phyloP scores from a whole-genome alignment of 1,140 invertebrate species.

The Brachionus paranguensis region DNA sequence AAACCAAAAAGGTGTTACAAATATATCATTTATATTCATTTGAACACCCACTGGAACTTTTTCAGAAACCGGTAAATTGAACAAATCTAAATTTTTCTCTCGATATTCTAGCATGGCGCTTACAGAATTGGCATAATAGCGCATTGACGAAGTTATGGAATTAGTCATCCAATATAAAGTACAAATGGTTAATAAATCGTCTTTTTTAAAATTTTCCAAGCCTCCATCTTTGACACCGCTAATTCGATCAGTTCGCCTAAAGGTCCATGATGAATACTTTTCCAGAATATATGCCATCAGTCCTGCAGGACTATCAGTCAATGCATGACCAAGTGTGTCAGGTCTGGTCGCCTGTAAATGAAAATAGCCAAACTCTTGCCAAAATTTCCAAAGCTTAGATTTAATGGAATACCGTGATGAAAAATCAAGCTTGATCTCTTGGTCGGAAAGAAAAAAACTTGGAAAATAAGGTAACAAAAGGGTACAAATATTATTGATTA shows the following conservation, averaged over 20 bases:
- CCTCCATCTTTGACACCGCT: conserved; percentile 59
- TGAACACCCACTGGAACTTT: conserved; percentile 53
- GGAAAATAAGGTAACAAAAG: conserved; percentile 38
- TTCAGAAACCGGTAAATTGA: conserved; percentile 41
- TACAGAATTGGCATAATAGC: conserved; percentile 68
- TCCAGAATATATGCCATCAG: conserved; percentile 75
- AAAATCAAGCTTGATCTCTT: conserved; percentile 53
- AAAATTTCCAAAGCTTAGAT: conserved; percentile 44
- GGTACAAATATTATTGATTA: background rate
- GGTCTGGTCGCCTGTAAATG: conserved; percentile 82
- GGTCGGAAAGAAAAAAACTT: conserved; percentile 64
- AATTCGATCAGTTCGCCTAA: conserved; percentile 60
- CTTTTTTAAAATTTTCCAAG: conserved; percentile 59
- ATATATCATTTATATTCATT: conserved; percentile 52
- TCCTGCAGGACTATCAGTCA: conserved; percentile 62
- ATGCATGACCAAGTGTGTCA: conserved; percentile 66
- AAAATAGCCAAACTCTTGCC: conserved; percentile 71
- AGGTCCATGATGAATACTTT: conserved; percentile 74
- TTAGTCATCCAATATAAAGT: conserved; percentile 79
- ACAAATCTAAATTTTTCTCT: conserved; percentile 49
- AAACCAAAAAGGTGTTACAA: conserved; percentile 45
- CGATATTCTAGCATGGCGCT: conserved; percentile 55
- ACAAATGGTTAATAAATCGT: conserved; percentile 75
- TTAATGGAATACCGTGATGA: background rate
- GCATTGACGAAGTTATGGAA: conserved; percentile 68